Evolutionary conservation across 2,113 vertebrate species (phyloP), one percentile per base, ranked within the genome.

Genomic region (Saccopteryx leptura): DNA sequence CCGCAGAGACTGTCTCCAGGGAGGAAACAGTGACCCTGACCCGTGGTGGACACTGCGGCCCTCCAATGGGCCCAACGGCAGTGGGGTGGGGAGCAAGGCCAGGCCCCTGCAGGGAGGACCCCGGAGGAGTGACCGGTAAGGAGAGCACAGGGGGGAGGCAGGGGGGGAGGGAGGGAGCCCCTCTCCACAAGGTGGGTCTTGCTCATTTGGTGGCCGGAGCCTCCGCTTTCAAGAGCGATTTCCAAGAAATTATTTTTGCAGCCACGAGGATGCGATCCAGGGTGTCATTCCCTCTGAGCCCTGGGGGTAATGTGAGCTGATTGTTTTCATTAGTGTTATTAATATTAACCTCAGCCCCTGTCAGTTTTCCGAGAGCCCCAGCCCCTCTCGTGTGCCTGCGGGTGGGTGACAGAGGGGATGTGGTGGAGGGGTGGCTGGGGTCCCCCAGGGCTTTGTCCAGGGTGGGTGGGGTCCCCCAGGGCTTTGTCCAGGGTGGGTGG

Each of bases 161-260:
- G 4, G 0, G 0, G 66, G 5, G 0, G 11, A 10, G 31, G 19
- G 3, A 26, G 14, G n/a, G 72, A 61, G 9, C 39, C 39, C 39
- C 39, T 39, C 39, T 39, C 39, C 39, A 39, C 39, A 39, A 39
- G 39, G 39, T 39, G 23, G n/a, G 28, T 21, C 39, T 48, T 4
- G 23, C 6, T 46, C 79, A 1, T 23, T 1, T 2, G 0, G 14
- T 18, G 13, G 1, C 4, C 28, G 14, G 14, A 15, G 11, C 9
- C 28, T 68, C 39, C 39, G 5, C 71, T 31, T 75, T n/a, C 4
- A 7, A n/a, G 33, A 52, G 9, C 5, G 39, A 33, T 5, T 21
- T 15, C 58, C 12, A 60, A 75, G 60, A n/a, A 76, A 50, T 12
- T 26, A 8, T 19, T n/a, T 61, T 12, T 76, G 71, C 28, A 26